These are phyloP conservation scores for Corythornis madagascariensis DNA, from an alignment of 2,113 vertebrate genomes.

Conservation along the genomic window DNA sequence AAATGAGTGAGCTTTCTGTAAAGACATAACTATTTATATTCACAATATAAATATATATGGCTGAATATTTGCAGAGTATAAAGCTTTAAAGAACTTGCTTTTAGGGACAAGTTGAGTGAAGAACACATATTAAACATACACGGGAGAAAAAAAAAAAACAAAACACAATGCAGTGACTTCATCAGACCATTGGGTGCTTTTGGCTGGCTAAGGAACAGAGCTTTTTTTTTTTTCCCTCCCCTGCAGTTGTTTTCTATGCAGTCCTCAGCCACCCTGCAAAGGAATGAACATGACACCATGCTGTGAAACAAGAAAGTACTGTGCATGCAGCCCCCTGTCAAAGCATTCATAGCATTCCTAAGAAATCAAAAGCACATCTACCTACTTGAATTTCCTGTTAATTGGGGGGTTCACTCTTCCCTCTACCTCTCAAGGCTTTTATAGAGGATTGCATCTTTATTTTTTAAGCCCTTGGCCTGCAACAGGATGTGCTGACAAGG, in stretches of 20 bases:
- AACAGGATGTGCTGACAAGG: background rate
- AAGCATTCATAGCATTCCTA: background rate
- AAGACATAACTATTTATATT: background rate
- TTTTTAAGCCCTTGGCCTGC: background rate
- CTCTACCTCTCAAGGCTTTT: background rate
- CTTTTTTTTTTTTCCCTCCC: background rate
- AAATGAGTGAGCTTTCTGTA: background rate
- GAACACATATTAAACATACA: background rate
- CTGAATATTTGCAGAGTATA: background rate
- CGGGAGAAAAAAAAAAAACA: background rate
- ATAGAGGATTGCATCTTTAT: background rate
- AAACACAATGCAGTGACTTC: slow-evolving; percentile 37
- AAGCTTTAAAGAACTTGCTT: background rate
- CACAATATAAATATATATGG: background rate
- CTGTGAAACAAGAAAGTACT: slow-evolving; percentile 60
- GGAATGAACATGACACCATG: slow-evolving; percentile 66
- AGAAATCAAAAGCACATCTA: background rate
- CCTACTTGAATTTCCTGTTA: background rate
- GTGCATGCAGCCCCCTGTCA: background rate
- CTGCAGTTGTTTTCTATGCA: slow-evolving; percentile 65
- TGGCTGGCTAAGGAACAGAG: slow-evolving; percentile 5
- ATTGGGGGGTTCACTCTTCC: background rate
- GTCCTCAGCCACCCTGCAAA: slow-evolving; percentile 63
- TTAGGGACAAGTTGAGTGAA: background rate
- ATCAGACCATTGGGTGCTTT: slow-evolving; percentile 33